Evolutionary conservation across 2,888 invertebrate species (phyloP).

Genomic region (Acanthosepion lycidas): DNA sequence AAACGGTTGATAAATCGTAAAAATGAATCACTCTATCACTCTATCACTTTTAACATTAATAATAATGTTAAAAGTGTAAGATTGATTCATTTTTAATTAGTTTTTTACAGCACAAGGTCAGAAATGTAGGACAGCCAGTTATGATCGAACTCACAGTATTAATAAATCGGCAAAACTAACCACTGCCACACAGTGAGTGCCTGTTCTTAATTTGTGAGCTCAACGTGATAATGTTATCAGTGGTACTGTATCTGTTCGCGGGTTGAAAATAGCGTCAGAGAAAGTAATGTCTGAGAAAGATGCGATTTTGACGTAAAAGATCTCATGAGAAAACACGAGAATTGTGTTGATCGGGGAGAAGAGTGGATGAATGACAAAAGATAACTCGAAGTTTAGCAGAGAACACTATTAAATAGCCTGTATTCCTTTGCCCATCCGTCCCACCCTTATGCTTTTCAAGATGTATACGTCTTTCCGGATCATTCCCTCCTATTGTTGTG

Average conservation of each 20-base stretch:
- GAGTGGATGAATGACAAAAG: neutral
- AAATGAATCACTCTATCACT: too few species aligned
- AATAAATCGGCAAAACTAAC: too few species aligned
- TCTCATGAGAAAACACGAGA: neutral
- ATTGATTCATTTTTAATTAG: too few species aligned
- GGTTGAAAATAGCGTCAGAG: neutral
- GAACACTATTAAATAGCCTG: neutral
- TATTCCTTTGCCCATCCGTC: neutral
- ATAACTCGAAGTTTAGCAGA: neutral
- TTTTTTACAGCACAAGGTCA: too few species aligned
- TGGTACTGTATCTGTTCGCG: neutral
- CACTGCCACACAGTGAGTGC: too few species aligned
- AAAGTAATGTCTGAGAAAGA: neutral
- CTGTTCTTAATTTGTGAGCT: too few species aligned
- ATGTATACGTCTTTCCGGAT: neutral
- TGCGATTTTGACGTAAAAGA: neutral
- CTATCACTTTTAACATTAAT: too few species aligned
- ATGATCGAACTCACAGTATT: too few species aligned
- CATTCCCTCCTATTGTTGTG: neutral
- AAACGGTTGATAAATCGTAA: too few species aligned
- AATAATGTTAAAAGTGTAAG: too few species aligned
- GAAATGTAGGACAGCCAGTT: too few species aligned
- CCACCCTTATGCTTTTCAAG: neutral
- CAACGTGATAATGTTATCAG: too few species aligned
- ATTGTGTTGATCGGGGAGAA: neutral